A percentile compares a stretch with the other conserved stretches of the same genome.
These are phyloP conservation scores for Bufotes viridis DNA, from an alignment of 2,797 vertebrate species.

Conservation along the genomic window DNA sequence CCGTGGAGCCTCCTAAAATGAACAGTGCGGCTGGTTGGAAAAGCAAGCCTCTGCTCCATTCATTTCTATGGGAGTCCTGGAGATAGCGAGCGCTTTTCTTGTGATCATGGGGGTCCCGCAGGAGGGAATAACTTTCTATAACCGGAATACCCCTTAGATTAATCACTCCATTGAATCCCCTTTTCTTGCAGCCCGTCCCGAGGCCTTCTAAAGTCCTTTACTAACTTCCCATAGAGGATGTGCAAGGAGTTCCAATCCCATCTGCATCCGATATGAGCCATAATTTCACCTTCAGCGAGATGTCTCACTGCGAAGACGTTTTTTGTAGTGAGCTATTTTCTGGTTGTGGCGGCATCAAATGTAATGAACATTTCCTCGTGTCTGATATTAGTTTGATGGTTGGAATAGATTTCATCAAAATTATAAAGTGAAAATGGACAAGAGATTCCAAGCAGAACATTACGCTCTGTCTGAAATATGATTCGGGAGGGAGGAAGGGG, in stretches of 20 bases:
- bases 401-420: slow-evolving; percentile 14
- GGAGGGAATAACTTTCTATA: too few species aligned
- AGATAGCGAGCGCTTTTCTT: too few species aligned
- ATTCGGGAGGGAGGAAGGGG: not conserved
- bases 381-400: slow-evolving; percentile 1
- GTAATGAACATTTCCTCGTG: slow-evolving; percentile 18
- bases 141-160: not conserved
- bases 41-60: too few species aligned
- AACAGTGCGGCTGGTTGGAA: too few species aligned
- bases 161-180: not conserved
- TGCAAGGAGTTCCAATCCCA: slow-evolving; percentile 19
- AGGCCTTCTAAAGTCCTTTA: slow-evolving; percentile 11
- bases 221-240: slow-evolving; percentile 19
- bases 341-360: slow-evolving; percentile 30
- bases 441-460: not conserved
- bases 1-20: too few species aligned
- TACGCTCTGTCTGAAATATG: not conserved
- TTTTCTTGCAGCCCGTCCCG: not conserved
- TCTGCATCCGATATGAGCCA: slow-evolving; percentile 3
- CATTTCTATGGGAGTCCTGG: too few species aligned
- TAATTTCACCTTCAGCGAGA: slow-evolving; percentile 33
- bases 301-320: slow-evolving; percentile 30
- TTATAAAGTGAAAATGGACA: slow-evolving; percentile 21
- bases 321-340: slow-evolving; percentile 30
- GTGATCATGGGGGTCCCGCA: too few species aligned